These are phyloP conservation scores for Potamarius usumacintae DNA, from an alignment of 2,113 vertebrate species.

Conservation along the genomic window DNA sequence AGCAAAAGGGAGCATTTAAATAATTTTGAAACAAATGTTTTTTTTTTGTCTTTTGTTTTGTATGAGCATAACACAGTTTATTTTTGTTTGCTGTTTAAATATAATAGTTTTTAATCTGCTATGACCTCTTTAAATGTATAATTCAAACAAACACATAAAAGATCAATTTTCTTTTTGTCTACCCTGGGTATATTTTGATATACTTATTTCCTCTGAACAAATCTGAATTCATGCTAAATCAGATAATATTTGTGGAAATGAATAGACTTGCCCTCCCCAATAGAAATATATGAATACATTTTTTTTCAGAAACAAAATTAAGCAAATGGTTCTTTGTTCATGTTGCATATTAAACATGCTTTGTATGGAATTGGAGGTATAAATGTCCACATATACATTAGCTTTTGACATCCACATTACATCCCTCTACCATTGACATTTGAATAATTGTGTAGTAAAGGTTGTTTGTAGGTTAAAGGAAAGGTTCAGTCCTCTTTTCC, in stretches of 20 bases:
- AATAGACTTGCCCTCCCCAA: background rate
- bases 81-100: background rate
- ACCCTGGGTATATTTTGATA: background rate
- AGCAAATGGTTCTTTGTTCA: background rate
- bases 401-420: background rate
- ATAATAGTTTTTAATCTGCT: background rate
- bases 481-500: background rate
- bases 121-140: background rate
- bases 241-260: background rate
- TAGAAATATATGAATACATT: background rate
- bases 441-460: background rate
- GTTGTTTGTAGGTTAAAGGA: background rate
- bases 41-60: background rate
- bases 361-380: background rate
- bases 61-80: background rate
- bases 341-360: background rate
- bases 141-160: background rate
- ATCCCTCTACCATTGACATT: background rate
- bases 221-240: background rate
- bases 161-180: background rate
- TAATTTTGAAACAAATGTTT: background rate
- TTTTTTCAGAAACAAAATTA: background rate
- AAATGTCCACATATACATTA: background rate
- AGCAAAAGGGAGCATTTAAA: conserved; percentile 10
- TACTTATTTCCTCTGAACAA: background rate